Conservation (phyloP, 2,888 invertebrate species). For the Mesorhabditis spiculigera region DNA sequence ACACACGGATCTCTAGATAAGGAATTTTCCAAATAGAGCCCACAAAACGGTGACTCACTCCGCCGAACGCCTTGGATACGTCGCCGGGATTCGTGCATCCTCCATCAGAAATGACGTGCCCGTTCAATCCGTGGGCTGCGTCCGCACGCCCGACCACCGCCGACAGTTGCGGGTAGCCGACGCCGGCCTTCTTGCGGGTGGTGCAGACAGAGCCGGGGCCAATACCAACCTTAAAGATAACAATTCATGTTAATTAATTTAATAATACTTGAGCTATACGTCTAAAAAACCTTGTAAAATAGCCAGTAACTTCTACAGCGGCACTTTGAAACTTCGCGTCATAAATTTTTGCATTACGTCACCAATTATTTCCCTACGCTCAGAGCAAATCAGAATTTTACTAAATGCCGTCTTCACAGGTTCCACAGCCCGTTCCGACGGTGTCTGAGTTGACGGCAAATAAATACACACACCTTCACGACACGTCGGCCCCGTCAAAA, state of each 20-base stretch:
- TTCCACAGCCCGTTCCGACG: not conserved
- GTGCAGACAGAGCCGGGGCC: slow-evolving; percentile 87
- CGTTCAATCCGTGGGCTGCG: slow-evolving; percentile 87
- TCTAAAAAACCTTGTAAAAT: not conserved
- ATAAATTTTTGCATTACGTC: not conserved
- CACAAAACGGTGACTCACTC: slow-evolving; percentile 61
- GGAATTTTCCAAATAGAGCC: too few relatives aligned
- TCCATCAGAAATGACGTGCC: slow-evolving; percentile 91
- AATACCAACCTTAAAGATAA: slow-evolving; percentile 67
- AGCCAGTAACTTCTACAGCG: too few relatives aligned
- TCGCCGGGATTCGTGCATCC: slow-evolving; percentile 87
- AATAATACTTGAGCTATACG: not conserved
- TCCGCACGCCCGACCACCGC: slow-evolving; percentile 91
- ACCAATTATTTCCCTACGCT: not conserved
- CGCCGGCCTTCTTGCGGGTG: slow-evolving; percentile 85
- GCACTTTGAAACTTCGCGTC: too few relatives aligned
- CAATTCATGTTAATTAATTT: not conserved
- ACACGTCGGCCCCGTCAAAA: slow-evolving; percentile 88
- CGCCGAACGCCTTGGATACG: slow-evolving; percentile 86
- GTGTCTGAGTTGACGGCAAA: not conserved
- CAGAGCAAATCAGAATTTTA: not conserved
- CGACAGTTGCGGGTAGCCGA: slow-evolving; percentile 73
- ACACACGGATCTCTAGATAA: too few relatives aligned
- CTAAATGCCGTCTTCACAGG: not conserved
- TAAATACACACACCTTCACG: slow-evolving; percentile 69